Base-by-base conservation (phyloP, 1,140 invertebrate genomes). In the Euura saliciscinereae region DNA sequence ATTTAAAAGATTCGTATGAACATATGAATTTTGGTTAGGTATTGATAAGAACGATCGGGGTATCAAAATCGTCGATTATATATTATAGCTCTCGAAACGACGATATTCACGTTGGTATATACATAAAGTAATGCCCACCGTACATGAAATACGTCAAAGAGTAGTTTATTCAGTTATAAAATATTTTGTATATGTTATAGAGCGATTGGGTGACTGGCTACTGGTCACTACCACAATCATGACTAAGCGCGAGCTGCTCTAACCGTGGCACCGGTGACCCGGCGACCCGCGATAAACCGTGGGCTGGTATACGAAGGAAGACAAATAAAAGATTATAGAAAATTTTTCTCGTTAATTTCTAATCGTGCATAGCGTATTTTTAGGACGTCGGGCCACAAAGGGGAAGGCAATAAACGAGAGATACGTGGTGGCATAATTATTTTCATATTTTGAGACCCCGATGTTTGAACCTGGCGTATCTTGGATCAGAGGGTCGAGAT, bases 251-350 rank as follows among this genome's bases (percentile, higher is more conserved):
- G 28, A 28, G 28, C 28, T 28, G 28, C 28, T 28, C 51, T 59
- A 59, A 59, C 51, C 51, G 51, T 59, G 51, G 51, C 51, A 59
- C 51, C 51, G 51, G 8, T 59, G 51, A 59, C 51, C 51, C 13
- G 3, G 51, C 5, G 51, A 59, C 51, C 51, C 13, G 51, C 51
- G 51, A 59, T 59, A 59, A 59, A n/a, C 10, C 13, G 13, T n/a
- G 8, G 6, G 51, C 13, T n/a, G 13, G 13, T 59, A 59, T 59
- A 59, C 51, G 51, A n/a, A 59, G 8, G 51, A 59, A 59, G 51
- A 59, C 51, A 59, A n/a, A n/a, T n/a, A n/a, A n/a, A 59, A 59
- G 51, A 59, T 59, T 59, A 59, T 59, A 8, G 51, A 59, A 28
- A 28, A 59, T 59, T 59, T 59, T 5, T n/a, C 10, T 59, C 51